Base-by-base conservation (phyloP, 2,113 vertebrate genomes). In the Nothocercus nigrocapillus region DNA sequence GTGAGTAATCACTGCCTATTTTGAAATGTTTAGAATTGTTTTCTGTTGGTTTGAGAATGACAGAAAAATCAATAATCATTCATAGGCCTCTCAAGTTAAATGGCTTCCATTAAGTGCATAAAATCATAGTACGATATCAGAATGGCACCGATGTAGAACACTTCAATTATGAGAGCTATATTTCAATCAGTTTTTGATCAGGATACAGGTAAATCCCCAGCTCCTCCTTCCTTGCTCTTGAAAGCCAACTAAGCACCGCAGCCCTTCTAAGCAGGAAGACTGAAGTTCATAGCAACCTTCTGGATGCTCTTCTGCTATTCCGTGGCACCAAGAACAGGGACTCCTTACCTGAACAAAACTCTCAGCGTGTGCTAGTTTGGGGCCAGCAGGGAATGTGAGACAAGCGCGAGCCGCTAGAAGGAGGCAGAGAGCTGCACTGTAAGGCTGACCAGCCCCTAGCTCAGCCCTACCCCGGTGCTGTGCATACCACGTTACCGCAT, bases 11-110 rank as follows among this genome's bases (percentile, higher is more conserved):
- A 90, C 78, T 34, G 56, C 66, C 78, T 90, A 2, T 81, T 88
- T 91, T 21, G 83, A 95, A 89, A 91, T 51, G 83, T 66, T 90
- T 77, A 86, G 47, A 73, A 80, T 67, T 83, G 53, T 90, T 93
- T 94, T 82, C 78, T 90, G 45, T 73, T 77, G 63, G 44, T 91
- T 76, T 5, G 7, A 30, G 28, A 92, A 79, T 2, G 4, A 80
- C 3, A 32, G 24, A 81, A 95, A 91, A 94, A 94, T 68, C 76
- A 94, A 74, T 81, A 90, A 75, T 75, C 32, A 70, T 88, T 91
- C 67, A 77, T 4, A 85, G 45, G 19, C 54, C 63, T 92, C 54
- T 93, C 59, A 77, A 89, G 82, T 82, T 64, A 92, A 95, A 89
- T 66, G 21, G 70, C 59, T 95, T 93, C 82, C 54, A 83, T 77